A percentile compares a stretch with the other conserved stretches of the same genome.
phyloP scores from a whole-genome alignment of 2,797 vertebrate species.

The Pseudomugil gertrudae region DNA sequence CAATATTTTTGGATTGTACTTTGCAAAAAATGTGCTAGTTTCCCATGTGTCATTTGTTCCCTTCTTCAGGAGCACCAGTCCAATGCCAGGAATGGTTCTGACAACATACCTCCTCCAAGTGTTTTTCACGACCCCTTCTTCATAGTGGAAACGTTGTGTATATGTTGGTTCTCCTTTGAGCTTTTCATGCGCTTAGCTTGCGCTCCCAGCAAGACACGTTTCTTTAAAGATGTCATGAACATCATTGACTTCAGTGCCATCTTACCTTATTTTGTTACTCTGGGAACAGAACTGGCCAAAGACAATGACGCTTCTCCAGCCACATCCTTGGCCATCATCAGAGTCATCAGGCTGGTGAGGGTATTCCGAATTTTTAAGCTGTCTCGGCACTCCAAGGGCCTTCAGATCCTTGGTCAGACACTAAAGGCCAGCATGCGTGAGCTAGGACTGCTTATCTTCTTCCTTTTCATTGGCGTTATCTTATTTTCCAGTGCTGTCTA shows the following conservation, averaged over 20 bases:
- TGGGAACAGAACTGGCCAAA: constrained; percentile 88
- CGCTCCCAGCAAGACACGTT: constrained; percentile 85
- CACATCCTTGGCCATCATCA: constrained; percentile 88
- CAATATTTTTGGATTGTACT: not conserved
- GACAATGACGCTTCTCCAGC: constrained; percentile 83
- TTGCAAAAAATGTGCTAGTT: not conserved
- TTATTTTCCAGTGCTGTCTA: constrained; percentile 92
- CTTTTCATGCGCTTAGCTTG: constrained; percentile 84
- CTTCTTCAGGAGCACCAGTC: constrained; percentile 57
- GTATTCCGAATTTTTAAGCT: constrained; percentile 93
- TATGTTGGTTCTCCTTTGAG: constrained; percentile 92
- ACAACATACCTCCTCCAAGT: constrained; percentile 43
- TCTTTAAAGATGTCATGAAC: constrained; percentile 94
- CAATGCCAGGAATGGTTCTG: constrained; percentile 62
- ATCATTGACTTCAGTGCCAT: constrained; percentile 92
- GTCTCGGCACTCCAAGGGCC: constrained; percentile 89
- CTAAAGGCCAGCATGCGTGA: constrained; percentile 89
- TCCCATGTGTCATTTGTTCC: constrained; percentile 27
- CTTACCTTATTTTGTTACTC: constrained; percentile 89
- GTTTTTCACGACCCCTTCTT: constrained; percentile 89
- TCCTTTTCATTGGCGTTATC: constrained; percentile 91
- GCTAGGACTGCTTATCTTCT: constrained; percentile 91
- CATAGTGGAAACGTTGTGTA: constrained; percentile 89
- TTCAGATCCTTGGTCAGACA: constrained; percentile 91
- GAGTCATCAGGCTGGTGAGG: constrained; percentile 88